Percentiles rank a stretch among this genome's conserved stretches.
Conservation (phyloP, 64 coral and sea anemone genomes). For the Stylophora pistillata region DNA sequence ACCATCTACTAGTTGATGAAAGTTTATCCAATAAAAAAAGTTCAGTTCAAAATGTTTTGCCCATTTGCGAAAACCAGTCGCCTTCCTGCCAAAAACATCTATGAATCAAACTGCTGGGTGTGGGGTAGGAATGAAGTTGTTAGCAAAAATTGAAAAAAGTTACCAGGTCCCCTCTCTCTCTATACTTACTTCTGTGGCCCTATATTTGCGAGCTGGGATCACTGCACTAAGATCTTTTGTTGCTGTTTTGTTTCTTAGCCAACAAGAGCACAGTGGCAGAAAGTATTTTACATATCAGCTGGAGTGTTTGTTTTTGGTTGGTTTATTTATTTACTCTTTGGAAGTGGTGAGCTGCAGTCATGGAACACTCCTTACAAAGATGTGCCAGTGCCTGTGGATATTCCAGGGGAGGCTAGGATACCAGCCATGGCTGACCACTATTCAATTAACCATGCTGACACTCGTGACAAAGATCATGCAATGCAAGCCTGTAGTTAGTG, state of each 20-base stretch:
- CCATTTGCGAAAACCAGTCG: no score
- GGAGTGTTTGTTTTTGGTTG: constrained; percentile 71
- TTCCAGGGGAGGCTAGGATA: constrained; percentile 58
- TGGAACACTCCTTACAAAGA: constrained; percentile 77
- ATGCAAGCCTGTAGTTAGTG: no score
- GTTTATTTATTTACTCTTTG: constrained; percentile 38
- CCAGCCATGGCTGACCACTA: constrained; percentile 27
- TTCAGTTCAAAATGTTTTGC: no score
- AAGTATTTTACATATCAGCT: constrained; percentile 86
- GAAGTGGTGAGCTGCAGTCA: constrained; percentile 53
- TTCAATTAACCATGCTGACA: neutral
- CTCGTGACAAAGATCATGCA: neutral
- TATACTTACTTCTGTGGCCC: no score
- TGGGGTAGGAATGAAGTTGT: no score
- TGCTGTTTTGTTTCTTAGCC: constrained; percentile 31
- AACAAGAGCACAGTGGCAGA: constrained; percentile 79
- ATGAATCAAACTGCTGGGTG: no score
- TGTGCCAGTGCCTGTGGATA: constrained; percentile 40
- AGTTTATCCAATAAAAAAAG: no score
- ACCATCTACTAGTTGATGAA: no score
- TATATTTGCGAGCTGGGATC: no score
- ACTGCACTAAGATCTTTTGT: neutral
- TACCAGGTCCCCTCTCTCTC: no score
- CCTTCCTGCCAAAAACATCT: no score
- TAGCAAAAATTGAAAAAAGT: no score